phyloP scores from a whole-genome alignment of 2,797 vertebrate genomes.

The Pangasius mekongensis region DNA sequence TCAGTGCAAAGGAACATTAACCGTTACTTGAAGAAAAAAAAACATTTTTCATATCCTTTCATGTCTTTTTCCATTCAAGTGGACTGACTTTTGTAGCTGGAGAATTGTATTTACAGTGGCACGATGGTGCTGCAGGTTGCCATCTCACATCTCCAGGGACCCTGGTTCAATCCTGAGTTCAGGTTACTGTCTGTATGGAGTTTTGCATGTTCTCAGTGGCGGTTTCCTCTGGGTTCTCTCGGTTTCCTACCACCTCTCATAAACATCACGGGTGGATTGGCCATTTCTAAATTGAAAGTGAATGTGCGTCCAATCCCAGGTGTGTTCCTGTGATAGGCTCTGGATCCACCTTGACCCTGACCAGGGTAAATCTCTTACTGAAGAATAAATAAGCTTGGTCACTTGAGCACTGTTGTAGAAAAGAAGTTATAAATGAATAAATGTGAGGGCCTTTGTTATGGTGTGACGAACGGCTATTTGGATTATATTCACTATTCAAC shows the following conservation, averaged over 20 bases:
- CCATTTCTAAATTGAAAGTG: too few relatives aligned
- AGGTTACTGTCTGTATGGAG: background rate
- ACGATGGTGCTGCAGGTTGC: background rate
- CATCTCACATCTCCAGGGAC: background rate
- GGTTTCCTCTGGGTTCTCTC: background rate
- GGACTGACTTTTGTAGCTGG: background rate
- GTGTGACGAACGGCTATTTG: too few relatives aligned
- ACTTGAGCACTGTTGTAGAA: background rate
- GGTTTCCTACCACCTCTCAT: background rate
- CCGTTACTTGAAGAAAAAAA: background rate
- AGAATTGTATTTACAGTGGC: background rate
- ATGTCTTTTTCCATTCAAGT: background rate
- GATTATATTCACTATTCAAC: background rate
- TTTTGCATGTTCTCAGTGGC: background rate
- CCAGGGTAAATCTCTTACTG: background rate
- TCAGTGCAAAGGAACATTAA: background rate
- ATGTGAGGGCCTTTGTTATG: too few relatives aligned
- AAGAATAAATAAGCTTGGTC: background rate
- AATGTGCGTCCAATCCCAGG: background rate
- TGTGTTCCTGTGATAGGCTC: background rate
- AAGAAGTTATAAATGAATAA: background rate
- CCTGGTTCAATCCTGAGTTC: background rate
- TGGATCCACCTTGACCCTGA: background rate
- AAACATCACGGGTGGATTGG: background rate
- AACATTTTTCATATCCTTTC: background rate